These are phyloP conservation scores for Pagrus major DNA, from an alignment of 2,113 vertebrate species.

Conservation along the genomic window DNA sequence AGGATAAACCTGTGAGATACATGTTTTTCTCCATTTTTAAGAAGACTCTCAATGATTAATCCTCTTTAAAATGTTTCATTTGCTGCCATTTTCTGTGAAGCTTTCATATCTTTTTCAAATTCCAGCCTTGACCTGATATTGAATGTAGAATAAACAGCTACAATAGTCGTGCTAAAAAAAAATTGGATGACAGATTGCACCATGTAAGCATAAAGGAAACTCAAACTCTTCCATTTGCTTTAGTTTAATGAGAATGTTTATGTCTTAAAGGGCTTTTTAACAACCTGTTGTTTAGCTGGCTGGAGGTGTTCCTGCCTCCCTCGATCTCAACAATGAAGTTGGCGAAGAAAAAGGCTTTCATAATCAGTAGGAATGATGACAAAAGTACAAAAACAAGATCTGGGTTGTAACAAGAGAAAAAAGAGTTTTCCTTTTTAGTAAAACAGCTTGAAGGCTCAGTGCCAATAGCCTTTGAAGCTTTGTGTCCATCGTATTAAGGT, in stretches of 20 bases:
- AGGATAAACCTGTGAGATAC: background rate
- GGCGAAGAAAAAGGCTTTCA: conserved; percentile 2
- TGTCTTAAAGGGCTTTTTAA: conserved; percentile 6
- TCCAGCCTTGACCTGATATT: background rate
- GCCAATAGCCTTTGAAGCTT: conserved; percentile 45
- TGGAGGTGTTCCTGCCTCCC: background rate
- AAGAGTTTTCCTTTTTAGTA: background rate
- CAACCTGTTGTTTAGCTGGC: background rate
- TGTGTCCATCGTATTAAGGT: conserved; percentile 23
- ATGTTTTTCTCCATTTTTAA: background rate
- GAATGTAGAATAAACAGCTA: background rate
- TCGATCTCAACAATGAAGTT: background rate
- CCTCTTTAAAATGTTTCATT: background rate
- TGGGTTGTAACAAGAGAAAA: conserved; percentile 20
- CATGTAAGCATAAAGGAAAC: background rate
- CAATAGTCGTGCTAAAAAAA: conserved; percentile 1
- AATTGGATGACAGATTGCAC: background rate
- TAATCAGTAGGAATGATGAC: conserved; percentile 9
- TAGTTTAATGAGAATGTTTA: conserved; percentile 3
- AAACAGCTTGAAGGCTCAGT: conserved; percentile 25
- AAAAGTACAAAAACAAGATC: conserved; percentile 6
- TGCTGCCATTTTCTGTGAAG: background rate
- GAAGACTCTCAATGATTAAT: background rate
- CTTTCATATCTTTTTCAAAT: background rate
- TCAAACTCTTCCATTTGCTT: background rate